phyloP scores from a whole-genome alignment of 2,888 invertebrate genomes.

The Meliscaeva auricollis region DNA sequence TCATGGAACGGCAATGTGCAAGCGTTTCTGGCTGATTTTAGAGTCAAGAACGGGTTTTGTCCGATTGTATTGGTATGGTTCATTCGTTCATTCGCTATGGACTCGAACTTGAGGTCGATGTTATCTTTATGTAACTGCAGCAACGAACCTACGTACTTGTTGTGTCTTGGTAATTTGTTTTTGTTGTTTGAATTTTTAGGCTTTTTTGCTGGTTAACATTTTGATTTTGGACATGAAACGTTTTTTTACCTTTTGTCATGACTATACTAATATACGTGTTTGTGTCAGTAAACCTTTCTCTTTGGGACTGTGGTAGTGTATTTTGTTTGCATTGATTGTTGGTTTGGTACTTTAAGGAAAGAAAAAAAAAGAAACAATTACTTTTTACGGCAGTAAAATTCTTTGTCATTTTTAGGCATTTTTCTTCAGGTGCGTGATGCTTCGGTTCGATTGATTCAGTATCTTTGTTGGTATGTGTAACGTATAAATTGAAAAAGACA shows the following conservation, averaged over 20 bases:
- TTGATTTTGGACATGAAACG: constrained; percentile 54
- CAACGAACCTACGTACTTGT: constrained; percentile 33
- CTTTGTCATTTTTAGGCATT: neutral
- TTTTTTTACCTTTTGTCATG: constrained; percentile 8
- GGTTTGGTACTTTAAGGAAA: constrained; percentile 4
- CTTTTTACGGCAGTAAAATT: constrained; percentile 35
- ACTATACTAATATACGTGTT: neutral
- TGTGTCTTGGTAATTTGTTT: neutral
- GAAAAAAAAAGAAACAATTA: constrained; percentile 56
- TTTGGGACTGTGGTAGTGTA: constrained; percentile 45
- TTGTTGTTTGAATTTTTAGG: constrained; percentile 35
- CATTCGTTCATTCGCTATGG: constrained; percentile 60
- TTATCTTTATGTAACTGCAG: constrained; percentile 70
- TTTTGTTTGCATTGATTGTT: constrained; percentile 48
- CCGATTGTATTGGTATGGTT: constrained; percentile 35
- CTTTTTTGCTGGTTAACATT: constrained; percentile 52
- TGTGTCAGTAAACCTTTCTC: constrained; percentile 61
- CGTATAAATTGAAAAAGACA: too few relatives aligned
- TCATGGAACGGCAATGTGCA: constrained; percentile 62
- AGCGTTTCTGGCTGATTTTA: constrained; percentile 20
- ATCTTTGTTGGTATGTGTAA: neutral
- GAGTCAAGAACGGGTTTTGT: constrained; percentile 55
- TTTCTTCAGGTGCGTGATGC: constrained; percentile 21
- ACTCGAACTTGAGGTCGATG: constrained; percentile 73
- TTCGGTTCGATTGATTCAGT: neutral